Evolutionary conservation across 2,797 vertebrate species (phyloP).

Genomic region (Cryptoprocta ferox): DNA sequence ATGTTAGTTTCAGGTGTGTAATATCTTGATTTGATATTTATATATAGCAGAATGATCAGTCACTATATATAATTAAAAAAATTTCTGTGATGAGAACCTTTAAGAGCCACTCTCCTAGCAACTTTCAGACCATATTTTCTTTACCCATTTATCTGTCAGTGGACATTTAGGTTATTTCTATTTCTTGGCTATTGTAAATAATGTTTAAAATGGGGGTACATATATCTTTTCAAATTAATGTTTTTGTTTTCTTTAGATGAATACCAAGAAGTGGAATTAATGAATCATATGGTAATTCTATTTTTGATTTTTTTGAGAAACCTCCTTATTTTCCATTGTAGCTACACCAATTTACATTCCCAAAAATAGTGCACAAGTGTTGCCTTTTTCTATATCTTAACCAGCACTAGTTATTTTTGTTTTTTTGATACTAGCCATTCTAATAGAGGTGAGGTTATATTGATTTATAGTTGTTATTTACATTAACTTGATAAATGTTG

Average conservation of each 20-base stretch:
- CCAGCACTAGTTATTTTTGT: not conserved
- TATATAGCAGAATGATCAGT: not conserved
- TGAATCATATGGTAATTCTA: not conserved
- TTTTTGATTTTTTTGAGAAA: not conserved
- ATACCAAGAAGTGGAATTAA: not conserved
- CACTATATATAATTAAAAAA: not conserved
- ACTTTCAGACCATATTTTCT: not conserved
- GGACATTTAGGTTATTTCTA: not conserved
- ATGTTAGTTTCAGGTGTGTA: not conserved
- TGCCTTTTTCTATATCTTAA: not conserved
- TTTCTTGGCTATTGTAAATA: not conserved
- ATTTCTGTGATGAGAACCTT: not conserved
- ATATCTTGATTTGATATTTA: not conserved
- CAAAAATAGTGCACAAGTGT: not conserved
- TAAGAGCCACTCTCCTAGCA: not conserved
- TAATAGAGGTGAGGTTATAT: not conserved
- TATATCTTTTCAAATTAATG: not conserved
- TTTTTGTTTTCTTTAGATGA: not conserved
- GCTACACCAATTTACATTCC: not conserved
- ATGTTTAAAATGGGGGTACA: not conserved
- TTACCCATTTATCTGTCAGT: not conserved
- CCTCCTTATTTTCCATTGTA: not conserved
- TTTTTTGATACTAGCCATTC: not conserved
- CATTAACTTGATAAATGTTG: not conserved
- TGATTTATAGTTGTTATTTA: not conserved